Base-by-base conservation (phyloP, 2,797 vertebrate genomes). In the Selene dorsalis region DNA sequence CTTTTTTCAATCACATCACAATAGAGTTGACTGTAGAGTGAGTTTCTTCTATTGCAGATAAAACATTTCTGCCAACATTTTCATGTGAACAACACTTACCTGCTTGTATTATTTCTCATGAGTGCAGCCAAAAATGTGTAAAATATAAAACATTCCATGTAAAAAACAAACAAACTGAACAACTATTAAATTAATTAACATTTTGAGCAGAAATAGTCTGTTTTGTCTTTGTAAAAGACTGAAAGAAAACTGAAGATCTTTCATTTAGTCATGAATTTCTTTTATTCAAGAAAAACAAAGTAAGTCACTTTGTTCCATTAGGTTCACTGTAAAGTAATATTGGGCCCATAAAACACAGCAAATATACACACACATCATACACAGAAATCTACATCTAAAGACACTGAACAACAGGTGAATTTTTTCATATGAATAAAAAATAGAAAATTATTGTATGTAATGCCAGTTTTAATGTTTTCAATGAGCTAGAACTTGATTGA, bases 271-370 rank as follows among this genome's bases (percentile, higher is more conserved):
- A 60, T 70, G 7, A 72, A 65, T 84, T 71, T 75, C 2, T 67
- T 88, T 92, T 90, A 90, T 90, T 91, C 74, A 85, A 73, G 65
- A 75, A 83, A 80, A 56, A 4, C 74, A 69, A 81, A 14, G 35
- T 66, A 69, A 80, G 43, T 67, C 32, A 61, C 71, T 62, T 85
- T 82, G 64, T 83, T 87, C 72, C 78, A 73, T 85, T 82, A 80
- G 30, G 57, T 89, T 84, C 47, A 82, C 55, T 77, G 39, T 75
- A 26, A 87, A 76, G 53, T 87, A 62, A 80, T 77, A 63, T 91
- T 93, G 90, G 90, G 92, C 91, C 93, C 89, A 74, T 90, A 79
- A 84, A 85, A 90, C 90, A 90, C 87, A 77, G 85, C 84, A 84
- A 86, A 83, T 62, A 74, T 45, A 73, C 11, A 88, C 11, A 88